phyloP scores from a whole-genome alignment of 2,888 invertebrate genomes.

The Allacma fusca region DNA sequence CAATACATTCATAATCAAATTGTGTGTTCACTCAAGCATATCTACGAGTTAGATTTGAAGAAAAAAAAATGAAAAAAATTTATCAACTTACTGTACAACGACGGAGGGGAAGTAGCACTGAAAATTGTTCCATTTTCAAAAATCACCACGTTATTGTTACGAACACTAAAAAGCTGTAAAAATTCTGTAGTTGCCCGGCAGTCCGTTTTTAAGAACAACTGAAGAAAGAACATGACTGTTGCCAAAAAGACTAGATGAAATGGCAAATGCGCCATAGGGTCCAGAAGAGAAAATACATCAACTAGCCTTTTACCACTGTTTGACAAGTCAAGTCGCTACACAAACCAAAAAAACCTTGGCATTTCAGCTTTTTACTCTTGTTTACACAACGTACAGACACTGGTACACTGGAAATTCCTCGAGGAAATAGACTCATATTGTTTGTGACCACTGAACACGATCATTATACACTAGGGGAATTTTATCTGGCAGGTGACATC shows the following conservation, averaged over 20 bases:
- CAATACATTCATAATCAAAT: not conserved
- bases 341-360: not conserved
- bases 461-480: not conserved
- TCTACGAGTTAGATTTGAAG: not conserved
- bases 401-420: not conserved
- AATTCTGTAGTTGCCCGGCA: conserved; percentile 1
- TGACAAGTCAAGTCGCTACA: not conserved
- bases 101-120: not conserved
- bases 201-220: not conserved
- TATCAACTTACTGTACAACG: conserved; percentile 7
- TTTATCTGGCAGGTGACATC: not conserved
- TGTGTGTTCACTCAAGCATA: not conserved
- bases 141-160: conserved; percentile 12
- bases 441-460: not conserved
- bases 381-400: not conserved
- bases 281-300: not conserved
- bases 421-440: not conserved
- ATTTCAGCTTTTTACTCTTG: not conserved
- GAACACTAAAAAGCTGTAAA: conserved; percentile 1
- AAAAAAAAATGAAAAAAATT: not conserved
- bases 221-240: conserved; percentile 17
- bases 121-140: conserved; percentile 18
- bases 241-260: conserved; percentile 30
- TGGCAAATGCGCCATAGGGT: conserved; percentile 32
- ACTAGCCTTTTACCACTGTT: not conserved